phyloP scores from a whole-genome alignment of 2,113 vertebrate species.

The Amblyornis subalaris region DNA sequence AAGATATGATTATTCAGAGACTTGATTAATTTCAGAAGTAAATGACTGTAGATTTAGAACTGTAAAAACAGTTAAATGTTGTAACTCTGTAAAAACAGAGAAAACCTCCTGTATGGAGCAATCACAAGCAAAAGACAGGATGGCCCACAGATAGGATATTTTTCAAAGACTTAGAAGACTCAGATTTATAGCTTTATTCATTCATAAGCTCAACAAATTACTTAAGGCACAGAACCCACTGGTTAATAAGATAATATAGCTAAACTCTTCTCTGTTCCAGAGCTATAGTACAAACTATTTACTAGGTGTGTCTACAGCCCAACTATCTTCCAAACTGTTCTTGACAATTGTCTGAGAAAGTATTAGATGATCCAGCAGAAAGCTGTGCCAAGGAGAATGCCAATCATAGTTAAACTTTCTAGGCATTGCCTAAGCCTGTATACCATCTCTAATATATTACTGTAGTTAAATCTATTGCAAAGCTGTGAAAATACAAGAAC shows the following conservation, averaged over 20 bases:
- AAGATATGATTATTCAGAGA: background rate
- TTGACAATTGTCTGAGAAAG: background rate
- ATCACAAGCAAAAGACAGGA: background rate
- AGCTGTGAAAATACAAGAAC: background rate
- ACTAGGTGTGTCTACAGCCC: background rate
- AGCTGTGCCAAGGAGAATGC: background rate
- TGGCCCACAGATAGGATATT: background rate
- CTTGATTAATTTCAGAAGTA: background rate
- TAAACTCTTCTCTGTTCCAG: background rate
- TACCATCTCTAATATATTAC: background rate
- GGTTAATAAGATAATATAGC: background rate
- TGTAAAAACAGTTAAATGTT: background rate
- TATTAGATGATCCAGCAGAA: background rate
- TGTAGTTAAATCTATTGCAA: background rate
- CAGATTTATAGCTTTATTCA: background rate
- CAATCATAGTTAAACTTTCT: background rate
- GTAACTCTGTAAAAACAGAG: background rate
- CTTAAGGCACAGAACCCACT: background rate
- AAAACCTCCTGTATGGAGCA: background rate
- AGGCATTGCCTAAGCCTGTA: background rate
- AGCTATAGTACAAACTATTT: background rate
- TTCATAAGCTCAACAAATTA: background rate
- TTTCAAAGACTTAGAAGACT: background rate
- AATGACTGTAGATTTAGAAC: background rate
- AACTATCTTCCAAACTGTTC: background rate